A percentile compares a stretch with the other conserved stretches of the same genome.
Conservation (phyloP, 1,140 invertebrate genomes). For the Portunus trituberculatus region DNA sequence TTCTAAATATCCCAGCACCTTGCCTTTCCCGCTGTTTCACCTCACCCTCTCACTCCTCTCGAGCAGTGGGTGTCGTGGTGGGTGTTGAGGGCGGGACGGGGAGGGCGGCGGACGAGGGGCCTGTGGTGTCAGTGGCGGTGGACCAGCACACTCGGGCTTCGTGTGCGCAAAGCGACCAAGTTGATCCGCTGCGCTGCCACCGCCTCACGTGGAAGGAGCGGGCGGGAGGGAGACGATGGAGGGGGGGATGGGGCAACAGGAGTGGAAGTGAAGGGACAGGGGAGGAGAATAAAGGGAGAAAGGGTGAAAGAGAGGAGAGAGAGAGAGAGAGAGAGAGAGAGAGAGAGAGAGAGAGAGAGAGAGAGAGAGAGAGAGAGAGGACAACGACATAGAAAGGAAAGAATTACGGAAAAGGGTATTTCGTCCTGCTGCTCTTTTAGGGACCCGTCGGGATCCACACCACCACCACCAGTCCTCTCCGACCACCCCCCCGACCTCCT, state of each 20-base stretch:
- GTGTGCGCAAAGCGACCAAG: background rate
- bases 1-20: background rate
- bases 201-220: background rate
- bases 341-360: background rate
- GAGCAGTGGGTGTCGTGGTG: background rate
- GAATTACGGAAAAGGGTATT: background rate
- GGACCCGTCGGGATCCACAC: background rate
- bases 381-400: background rate
- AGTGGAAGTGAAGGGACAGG: background rate
- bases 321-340: background rate
- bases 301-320: background rate
- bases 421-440: background rate
- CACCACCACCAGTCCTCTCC: too few species aligned
- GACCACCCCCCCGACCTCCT: background rate
- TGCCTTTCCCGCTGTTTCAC: background rate
- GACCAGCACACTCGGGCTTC: background rate
- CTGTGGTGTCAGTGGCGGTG: background rate
- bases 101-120: background rate
- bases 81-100: background rate
- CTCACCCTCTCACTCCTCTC: conserved; percentile 14
- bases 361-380: background rate
- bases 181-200: background rate
- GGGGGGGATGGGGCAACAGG: background rate
- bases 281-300: background rate
- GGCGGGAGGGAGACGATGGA: background rate